phyloP scores from a whole-genome alignment of 1,140 invertebrate genomes.

The Lutraria rhynchaena region DNA sequence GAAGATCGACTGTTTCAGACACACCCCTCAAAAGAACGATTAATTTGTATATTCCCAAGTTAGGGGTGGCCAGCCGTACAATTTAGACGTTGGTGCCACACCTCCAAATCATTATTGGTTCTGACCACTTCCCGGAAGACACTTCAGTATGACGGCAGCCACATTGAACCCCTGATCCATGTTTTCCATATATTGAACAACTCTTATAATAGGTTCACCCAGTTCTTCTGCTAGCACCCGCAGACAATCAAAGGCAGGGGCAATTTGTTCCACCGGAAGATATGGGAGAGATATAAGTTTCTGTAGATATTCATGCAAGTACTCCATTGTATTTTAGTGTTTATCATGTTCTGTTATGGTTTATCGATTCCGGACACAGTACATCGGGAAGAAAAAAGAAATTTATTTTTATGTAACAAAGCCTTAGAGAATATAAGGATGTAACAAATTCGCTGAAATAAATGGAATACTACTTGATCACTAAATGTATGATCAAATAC shows the following conservation, averaged over 20 bases:
- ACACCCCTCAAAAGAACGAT: not conserved
- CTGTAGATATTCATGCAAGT: slow-evolving; percentile 2
- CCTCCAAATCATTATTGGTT: slow-evolving; percentile 43
- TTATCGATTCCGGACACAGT: too few relatives aligned
- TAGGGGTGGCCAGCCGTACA: not conserved
- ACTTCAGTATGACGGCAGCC: not conserved
- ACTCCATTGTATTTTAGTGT: not conserved
- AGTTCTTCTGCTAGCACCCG: not conserved
- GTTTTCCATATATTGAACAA: slow-evolving; percentile 8
- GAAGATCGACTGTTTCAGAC: slow-evolving; percentile 11
- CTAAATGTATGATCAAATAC: too few relatives aligned
- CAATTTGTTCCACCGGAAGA: slow-evolving; percentile 4
- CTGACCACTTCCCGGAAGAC: too few relatives aligned
- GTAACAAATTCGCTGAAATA: too few relatives aligned
- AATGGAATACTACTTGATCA: too few relatives aligned
- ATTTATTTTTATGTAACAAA: too few relatives aligned
- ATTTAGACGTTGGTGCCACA: slow-evolving; percentile 41
- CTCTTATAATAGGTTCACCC: not conserved
- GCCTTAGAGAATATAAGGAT: too few relatives aligned
- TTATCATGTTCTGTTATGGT: not conserved
- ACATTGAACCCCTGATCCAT: slow-evolving; percentile 8
- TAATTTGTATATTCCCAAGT: not conserved
- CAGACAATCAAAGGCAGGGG: not conserved
- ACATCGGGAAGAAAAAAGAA: too few relatives aligned
- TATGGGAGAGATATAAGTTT: slow-evolving; percentile 22